Evolutionary conservation across 2,797 vertebrate species (phyloP), one percentile per base, ranked within the genome.

Genomic region (Argyrosomus regius): DNA sequence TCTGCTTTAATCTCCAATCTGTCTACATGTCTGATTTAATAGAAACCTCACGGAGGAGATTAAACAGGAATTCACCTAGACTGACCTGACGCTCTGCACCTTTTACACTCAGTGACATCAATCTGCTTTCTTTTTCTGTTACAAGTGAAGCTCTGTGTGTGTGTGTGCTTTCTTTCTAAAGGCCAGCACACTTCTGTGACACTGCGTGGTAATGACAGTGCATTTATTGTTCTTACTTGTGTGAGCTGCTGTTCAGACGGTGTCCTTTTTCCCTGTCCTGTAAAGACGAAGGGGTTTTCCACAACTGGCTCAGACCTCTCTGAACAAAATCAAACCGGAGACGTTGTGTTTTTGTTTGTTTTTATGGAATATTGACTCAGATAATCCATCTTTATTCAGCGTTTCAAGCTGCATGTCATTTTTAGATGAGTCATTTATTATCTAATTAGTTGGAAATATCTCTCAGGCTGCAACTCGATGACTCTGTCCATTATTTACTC

Each of bases 221-320:
- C 66, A 0, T 52, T 10, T 45, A 77, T 76, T 76, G 65, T 72
- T 72, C 56, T 45, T 28, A 11, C n/a, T 56, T 64, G 41, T 10
- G 31, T 48, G 28, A 45, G 22, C 41, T 28, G 24, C 31, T 35
- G 46, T 22, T 75, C 24, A 26, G 11, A n/a, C 50, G 54, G 64
- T 73, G 48, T 59, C 54, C 39, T 7, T 72, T 82, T 87, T 26
- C 70, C 65, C 43, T 68, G 41, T n/a, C n/a, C 22, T 68, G 63
- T 64, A 8, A 13, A 45, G 46, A 60, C 67, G 60, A 54, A 39
- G 20, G 83, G 64, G 49, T 7, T 87, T 81, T 72, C 16, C 62
- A 13, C 46, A 63, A 31, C 3, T 0, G 22, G 14, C n/a, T 20
- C 5, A 31, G 22, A 31, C 12, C 13, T 10, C 3, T 52, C 39